Base-by-base conservation (phyloP, 2,797 vertebrate species). In the Pachyuromys duprasi region DNA sequence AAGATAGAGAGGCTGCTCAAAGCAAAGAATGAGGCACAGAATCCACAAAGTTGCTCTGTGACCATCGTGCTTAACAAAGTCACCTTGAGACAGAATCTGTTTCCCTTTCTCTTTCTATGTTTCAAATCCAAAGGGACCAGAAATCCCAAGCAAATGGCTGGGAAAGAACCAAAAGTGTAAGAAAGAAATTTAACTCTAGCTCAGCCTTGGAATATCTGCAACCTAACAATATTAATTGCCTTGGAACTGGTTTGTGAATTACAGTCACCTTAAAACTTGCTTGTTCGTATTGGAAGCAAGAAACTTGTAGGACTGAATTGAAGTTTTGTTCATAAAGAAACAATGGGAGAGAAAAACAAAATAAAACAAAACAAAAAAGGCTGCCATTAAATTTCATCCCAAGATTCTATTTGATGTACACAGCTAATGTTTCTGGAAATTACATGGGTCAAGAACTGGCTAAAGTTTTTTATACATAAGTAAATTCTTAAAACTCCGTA, bases 401-500 rank as follows among this genome's bases (percentile, higher is more conserved):
- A 89, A 96, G 79, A 83, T 39, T 89, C 87, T 75, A 63, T 80
- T 67, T 92, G 57, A 81, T 92, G 36, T 92, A 86, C 3, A 86
- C 36, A 93, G 55, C 36, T 92, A 94, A 89, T 3, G 36, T 93
- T 89, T 93, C 86, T 92, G 78, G 31, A 95, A 92, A 91, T 91
- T 86, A 55, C 33, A 63, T 74, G 69, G 70, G 81, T 69, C 90
- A 95, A 96, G 45, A 94, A 91, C 63, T 89, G 15, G 17, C 53
- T 55, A 92, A 87, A 90, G 81, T 26, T 79, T 80, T 88, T 63
- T 87, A 76, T 84, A 60, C 11, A 13, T 89, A 95, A 90, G 67
- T 94, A 96, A 91, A 93, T 87, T 91, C 42, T 95, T 94, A 92
- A 33, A 93, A 91, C 60, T 63, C 63, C 42, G 89, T 65, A 55